Percentiles rank a stretch among this genome's conserved stretches.
These are phyloP conservation scores for Drosophila orosa DNA, from an alignment of 1,140 invertebrate genomes.

Conservation along the genomic window DNA sequence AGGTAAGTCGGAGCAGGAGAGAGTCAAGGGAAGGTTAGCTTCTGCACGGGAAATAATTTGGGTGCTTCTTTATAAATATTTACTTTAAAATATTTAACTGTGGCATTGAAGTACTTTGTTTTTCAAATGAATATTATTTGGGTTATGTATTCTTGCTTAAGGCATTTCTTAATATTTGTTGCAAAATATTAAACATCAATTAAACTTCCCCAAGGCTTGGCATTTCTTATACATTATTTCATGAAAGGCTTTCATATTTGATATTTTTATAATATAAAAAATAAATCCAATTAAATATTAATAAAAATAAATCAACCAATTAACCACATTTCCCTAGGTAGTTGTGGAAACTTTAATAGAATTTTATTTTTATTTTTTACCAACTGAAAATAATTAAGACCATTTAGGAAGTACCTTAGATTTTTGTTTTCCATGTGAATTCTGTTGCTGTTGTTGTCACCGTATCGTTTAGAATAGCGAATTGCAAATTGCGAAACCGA, in stretches of 20 bases:
- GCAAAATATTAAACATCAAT: too few relatives aligned
- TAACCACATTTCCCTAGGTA: not conserved
- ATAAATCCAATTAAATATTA: too few relatives aligned
- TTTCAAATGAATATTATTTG: too few relatives aligned
- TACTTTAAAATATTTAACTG: not conserved
- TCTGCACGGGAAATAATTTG: not conserved
- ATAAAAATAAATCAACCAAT: not conserved
- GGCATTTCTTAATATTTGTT: too few relatives aligned
- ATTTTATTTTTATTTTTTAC: not conserved
- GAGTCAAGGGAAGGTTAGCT: not conserved
- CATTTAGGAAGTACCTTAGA: not conserved
- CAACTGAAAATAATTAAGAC: not conserved
- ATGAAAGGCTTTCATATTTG: too few relatives aligned
- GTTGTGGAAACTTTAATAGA: not conserved
- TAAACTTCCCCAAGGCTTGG: too few relatives aligned
- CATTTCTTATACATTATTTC: too few relatives aligned
- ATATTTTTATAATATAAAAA: too few relatives aligned
- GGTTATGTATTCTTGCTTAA: too few relatives aligned
- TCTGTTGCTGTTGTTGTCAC: slow-evolving; percentile 16
- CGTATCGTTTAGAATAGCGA: slow-evolving; percentile 32
- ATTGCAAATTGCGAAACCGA: slow-evolving; percentile 55
- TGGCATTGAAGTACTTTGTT: too few relatives aligned
- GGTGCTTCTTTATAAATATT: too few relatives aligned
- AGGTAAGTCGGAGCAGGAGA: slow-evolving; percentile 55
- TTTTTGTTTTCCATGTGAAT: slow-evolving; percentile 21